Evolutionary conservation across 2,888 invertebrate species (phyloP).

Genomic region (Clepsis dumicolana): DNA sequence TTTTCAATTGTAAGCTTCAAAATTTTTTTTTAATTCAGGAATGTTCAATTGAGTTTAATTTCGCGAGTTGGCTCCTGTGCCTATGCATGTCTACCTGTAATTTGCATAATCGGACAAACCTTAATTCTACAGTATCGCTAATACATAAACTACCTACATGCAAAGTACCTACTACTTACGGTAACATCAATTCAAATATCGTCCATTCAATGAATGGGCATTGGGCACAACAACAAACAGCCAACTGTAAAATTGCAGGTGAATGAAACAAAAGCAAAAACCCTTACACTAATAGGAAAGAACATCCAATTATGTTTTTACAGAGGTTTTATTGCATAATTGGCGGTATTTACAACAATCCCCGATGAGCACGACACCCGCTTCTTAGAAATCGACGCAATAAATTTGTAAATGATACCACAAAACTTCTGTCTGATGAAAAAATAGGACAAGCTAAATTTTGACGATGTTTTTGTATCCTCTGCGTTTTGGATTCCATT

Average conservation of each 20-base stretch:
- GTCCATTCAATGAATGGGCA: slow-evolving; percentile 22
- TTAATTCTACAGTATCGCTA: too few relatives aligned
- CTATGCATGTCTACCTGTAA: too few relatives aligned
- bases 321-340: slow-evolving; percentile 72
- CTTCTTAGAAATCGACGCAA: slow-evolving; percentile 75
- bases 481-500: slow-evolving; percentile 49
- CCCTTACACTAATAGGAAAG: slow-evolving; percentile 35
- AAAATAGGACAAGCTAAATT: slow-evolving; percentile 47
- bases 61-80: too few relatives aligned
- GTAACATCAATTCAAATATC: background rate
- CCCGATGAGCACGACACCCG: slow-evolving; percentile 72
- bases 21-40: too few relatives aligned
- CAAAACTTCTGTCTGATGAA: slow-evolving; percentile 79
- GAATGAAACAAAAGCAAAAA: slow-evolving; percentile 43
- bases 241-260: slow-evolving; percentile 19
- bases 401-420: slow-evolving; percentile 83
- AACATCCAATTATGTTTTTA: slow-evolving; percentile 52
- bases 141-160: too few relatives aligned
- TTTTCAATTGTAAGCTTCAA: too few relatives aligned
- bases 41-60: too few relatives aligned
- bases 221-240: slow-evolving; percentile 15
- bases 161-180: background rate
- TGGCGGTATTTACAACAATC: slow-evolving; percentile 69
- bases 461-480: slow-evolving; percentile 5
- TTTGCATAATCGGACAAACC: too few relatives aligned